Evolutionary conservation across 2,797 vertebrate species (phyloP).

Genomic region (Sebastes dallii): DNA sequence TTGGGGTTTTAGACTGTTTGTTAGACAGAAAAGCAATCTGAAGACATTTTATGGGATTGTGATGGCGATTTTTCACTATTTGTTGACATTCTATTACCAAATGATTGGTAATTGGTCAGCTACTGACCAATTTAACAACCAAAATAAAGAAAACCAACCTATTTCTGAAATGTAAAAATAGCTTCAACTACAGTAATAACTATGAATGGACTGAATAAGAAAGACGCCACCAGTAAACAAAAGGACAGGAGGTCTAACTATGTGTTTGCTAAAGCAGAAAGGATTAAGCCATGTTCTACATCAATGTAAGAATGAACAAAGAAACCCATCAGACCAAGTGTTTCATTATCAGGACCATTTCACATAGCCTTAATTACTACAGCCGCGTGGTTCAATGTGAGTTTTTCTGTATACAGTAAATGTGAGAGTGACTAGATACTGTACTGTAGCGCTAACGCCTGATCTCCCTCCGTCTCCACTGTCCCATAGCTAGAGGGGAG

Average conservation of each 20-base stretch:
- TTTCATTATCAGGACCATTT: conserved; percentile 29
- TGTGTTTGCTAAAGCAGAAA: conserved; percentile 5
- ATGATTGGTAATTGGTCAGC: no score
- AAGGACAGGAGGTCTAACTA: background rate
- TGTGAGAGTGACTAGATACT: background rate
- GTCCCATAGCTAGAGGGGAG: conserved; percentile 67
- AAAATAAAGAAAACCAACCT: background rate
- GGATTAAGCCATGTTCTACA: background rate
- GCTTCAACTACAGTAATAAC: no score
- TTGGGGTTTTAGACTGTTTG: background rate
- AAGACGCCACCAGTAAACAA: background rate
- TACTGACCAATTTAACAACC: background rate
- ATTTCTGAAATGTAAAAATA: background rate
- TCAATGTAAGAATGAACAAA: conserved; percentile 10
- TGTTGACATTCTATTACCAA: background rate
- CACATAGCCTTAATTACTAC: conserved; percentile 15
- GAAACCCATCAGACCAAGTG: background rate
- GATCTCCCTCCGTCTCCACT: conserved; percentile 31
- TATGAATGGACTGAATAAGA: background rate
- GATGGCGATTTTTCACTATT: background rate
- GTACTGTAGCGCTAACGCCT: conserved; percentile 26
- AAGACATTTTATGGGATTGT: background rate
- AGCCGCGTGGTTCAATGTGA: background rate
- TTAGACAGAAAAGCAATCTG: background rate
- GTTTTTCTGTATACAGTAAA: background rate